Evolutionary conservation across 2,113 vertebrate species (phyloP), one percentile per base, ranked within the genome.

Genomic region (Antechinus stuartii): DNA sequence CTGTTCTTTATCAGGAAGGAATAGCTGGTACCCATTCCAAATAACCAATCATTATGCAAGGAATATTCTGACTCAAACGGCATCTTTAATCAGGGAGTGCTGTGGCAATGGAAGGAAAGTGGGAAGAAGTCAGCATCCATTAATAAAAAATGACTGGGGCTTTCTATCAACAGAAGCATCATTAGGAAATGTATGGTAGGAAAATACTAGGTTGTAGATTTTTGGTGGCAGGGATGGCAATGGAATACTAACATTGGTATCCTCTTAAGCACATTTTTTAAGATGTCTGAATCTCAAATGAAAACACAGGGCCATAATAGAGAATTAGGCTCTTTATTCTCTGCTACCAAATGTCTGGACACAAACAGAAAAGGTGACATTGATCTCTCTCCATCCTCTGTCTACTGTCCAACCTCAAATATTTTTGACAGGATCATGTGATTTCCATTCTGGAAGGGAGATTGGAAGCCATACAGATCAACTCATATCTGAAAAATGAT

Each of bases 151-250:
- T 98, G 98, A 98, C 98, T 97, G 91, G 98, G 97, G 97, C 97
- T 98, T 98, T 98, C 98, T 98, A 98, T 98, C 98, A 98, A 98
- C 97, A 98, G 97, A 98, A 97, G 97, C 96, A 98, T 98, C 98
- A 97, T 98, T 98, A 98, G 98, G 96, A 98, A 97, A 97, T 11
- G 96, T 97, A 97, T 96, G 96, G 97, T 97, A 95, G 97, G 96
- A 97, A 98, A 98, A 98, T 96, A 98, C 96, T 97, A 95, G 96
- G 97, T 97, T 97, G 96, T 95, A 98, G 96, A 98, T 98, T 96
- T 97, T 95, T 96, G 96, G 92, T 97, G 96, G 97, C 96, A 96
- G 94, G 76, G 92, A 98, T 96, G 93, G 94, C 97, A 92, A 91
- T 56, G 53, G 98, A 98, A 98, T 98, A 98, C 97, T 97, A 98